These are phyloP conservation scores for Crematogaster levior DNA, from an alignment of 2,888 invertebrate genomes.

Conservation along the genomic window DNA sequence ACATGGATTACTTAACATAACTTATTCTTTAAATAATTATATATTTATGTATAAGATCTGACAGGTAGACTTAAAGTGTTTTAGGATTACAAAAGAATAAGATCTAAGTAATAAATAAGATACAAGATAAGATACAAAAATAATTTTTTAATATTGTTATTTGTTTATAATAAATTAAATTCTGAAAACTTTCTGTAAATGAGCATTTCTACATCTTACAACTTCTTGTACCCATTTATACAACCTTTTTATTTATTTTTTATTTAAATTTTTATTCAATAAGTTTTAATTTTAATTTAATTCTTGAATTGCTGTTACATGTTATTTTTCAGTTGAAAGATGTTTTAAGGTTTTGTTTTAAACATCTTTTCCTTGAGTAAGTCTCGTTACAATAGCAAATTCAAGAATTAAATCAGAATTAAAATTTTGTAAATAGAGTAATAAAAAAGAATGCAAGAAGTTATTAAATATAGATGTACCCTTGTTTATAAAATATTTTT, in stretches of 20 bases:
- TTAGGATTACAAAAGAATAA: neutral
- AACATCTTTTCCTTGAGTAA: neutral
- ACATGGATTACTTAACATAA: no score
- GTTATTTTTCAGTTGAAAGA: neutral
- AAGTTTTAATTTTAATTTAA: neutral
- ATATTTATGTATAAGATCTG: no score
- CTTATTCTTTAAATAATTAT: no score
- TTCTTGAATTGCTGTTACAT: neutral
- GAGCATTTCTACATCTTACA: neutral
- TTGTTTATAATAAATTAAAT: neutral
- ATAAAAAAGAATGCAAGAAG: neutral
- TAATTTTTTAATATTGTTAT: neutral
- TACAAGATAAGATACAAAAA: no score
- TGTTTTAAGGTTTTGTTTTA: neutral
- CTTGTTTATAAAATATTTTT: neutral
- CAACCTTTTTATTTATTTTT: no score
- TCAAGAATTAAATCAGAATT: neutral
- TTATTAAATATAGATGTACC: neutral
- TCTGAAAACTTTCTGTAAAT: neutral
- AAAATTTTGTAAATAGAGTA: neutral
- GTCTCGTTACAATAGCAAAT: neutral
- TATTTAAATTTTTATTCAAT: neutral
- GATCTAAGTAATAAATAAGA: neutral
- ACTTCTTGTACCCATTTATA: neutral
- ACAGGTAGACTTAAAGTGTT: no score